phyloP scores from a whole-genome alignment of 2,113 vertebrate genomes.

The Megaleporinus macrocephalus region DNA sequence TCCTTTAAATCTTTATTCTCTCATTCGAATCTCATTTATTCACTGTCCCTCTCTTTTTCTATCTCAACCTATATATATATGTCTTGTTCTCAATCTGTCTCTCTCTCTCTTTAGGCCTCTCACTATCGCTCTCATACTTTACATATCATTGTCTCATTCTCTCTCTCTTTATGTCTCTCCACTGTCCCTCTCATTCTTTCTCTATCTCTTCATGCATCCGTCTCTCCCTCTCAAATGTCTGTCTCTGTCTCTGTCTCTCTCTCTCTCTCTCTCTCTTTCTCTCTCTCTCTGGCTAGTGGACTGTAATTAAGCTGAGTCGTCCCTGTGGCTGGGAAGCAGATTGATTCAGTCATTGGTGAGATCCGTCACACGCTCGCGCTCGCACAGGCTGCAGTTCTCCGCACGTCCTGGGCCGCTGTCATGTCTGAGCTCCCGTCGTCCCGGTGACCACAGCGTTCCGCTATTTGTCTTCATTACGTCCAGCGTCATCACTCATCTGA shows the following conservation, averaged over 20 bases:
- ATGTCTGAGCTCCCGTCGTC: constrained; percentile 23
- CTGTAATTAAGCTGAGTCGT: constrained; percentile 41
- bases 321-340: constrained; percentile 48
- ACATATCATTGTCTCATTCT: no score
- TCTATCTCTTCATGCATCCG: no score
- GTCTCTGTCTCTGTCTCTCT: neutral
- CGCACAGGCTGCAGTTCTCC: constrained; percentile 2
- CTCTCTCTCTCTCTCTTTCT: neutral
- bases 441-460: neutral
- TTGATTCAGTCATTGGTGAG: constrained; percentile 52
- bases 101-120: neutral
- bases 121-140: neutral
- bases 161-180: neutral
- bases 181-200: no score
- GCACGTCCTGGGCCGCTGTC: constrained; percentile 13
- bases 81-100: no score
- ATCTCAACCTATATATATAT: no score
- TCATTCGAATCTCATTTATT: no score
- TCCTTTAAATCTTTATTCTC: neutral
- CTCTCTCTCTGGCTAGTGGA: neutral
- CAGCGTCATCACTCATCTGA: constrained; percentile 24
- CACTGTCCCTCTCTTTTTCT: neutral
- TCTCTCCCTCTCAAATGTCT: no score
- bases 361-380: constrained; percentile 24
- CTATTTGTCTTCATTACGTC: constrained; percentile 43